Evolutionary conservation across 2,888 invertebrate genomes (phyloP), one percentile per base, ranked within the genome.

Genomic region (Agapostemon virescens): DNA sequence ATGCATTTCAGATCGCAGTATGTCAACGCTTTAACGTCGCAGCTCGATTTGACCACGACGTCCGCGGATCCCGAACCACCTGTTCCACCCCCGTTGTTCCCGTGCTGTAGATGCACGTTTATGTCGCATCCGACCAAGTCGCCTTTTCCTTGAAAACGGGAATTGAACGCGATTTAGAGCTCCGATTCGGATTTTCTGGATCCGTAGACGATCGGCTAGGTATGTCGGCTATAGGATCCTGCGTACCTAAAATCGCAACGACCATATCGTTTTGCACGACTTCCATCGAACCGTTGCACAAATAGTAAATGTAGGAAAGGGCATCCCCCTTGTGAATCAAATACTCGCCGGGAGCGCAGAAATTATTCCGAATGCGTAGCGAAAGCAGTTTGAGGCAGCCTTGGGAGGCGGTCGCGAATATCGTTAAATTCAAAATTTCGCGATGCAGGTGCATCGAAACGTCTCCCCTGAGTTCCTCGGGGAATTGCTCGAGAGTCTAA

Each of bases 231-330:
- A 40, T 15, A 49, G 20, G 49, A n/a, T 49, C n/a, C 49, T 0
- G n/a, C 78, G 95, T 93, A 98, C 98, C 98, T 86, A 98, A 94
- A 89, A 99, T 98, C 78, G 98, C 98, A 30, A 98, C 98, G 72
- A 98, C 98, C 98, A 98, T 98, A 84, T 96, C 97, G 90, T 98
- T 97, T 93, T 98, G 98, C 90, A 98, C 97, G 64, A 98, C 98
- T 93, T 98, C 98, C 98, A 98, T 98, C 40, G 98, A 98, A 9
- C 98, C 98, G 91, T 98, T 98, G 94, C 98, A 98, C 85, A 98
- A 96, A 93, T 98, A 98, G 93, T 98, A 98, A 89, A 98, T 97
- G 92, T 98, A 98, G 81, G 97, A 96, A 40, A 98, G 95, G 9
- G 98, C 98, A 90, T 98, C 98, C 58, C 98, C 98, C 93, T 97